These are phyloP conservation scores for Gymnothorax reevesii DNA, from an alignment of 2,797 vertebrate genomes.

Conservation along the genomic window DNA sequence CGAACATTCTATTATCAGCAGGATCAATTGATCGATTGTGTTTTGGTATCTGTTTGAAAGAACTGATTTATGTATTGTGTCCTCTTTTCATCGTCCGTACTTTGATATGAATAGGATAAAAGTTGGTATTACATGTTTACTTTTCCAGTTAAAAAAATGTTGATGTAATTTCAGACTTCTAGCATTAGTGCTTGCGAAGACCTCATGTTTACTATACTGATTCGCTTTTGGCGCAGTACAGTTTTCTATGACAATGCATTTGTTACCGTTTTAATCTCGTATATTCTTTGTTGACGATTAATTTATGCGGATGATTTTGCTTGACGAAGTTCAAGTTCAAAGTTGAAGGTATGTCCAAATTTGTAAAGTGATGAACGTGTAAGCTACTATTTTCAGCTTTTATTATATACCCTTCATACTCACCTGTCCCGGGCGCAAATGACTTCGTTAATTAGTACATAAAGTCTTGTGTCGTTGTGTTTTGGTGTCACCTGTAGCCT, in stretches of 20 bases:
- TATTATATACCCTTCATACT: not conserved
- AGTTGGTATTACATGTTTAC: not conserved
- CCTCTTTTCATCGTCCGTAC: not conserved
- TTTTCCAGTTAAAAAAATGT: not conserved
- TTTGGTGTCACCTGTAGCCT: not conserved
- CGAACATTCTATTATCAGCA: constrained; percentile 81
- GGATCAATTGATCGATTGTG: constrained; percentile 71
- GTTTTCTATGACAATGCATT: not conserved
- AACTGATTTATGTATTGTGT: not conserved
- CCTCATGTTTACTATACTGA: not conserved
- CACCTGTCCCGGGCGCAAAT: not conserved
- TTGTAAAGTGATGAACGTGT: not conserved
- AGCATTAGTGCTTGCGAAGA: not conserved
- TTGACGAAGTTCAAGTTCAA: not conserved
- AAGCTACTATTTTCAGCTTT: not conserved
- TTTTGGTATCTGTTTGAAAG: constrained; percentile 32
- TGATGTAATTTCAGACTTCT: not conserved
- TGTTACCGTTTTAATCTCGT: not conserved
- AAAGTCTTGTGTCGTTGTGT: not conserved
- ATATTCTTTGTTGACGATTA: not conserved
- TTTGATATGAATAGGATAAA: not conserved
- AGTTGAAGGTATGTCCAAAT: not conserved
- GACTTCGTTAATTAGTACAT: not conserved
- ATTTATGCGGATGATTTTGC: not conserved
- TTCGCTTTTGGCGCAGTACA: not conserved